Base-by-base conservation (phyloP, 2,113 vertebrate species). In the Nematolebias whitei region DNA sequence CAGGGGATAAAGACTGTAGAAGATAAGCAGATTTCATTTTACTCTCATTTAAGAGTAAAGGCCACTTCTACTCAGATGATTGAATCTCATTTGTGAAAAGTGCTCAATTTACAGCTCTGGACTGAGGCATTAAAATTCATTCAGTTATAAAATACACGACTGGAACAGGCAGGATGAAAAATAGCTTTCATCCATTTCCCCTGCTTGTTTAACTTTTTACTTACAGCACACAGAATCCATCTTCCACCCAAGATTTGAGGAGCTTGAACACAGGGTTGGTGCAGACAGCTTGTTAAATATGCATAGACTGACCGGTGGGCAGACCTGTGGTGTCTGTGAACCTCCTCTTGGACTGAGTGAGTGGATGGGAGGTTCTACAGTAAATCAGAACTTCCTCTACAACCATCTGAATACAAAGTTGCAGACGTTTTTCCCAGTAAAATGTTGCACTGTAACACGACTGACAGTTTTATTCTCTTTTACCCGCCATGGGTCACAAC, bases 231-330 rank as follows among this genome's bases (percentile, higher is more conserved):
- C 23, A 49, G 69, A 82, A 80, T 80, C 76, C 63, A 65, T 72
- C 78, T 76, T 26, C 44, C 49, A 26, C 75, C 26, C 35, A 2
- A 24, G 51, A 67, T 67, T 64, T 66, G 72, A 65, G 61, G 62
- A 71, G 63, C 68, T 56, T 56, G 2, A 45, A 12, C 68, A 61
- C 19, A 13, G 60, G 66, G 72, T 78, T 71, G 62, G 40, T 63
- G 66, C 72, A 80, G 80, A 66, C 80, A 20, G 78, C 78, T 69
- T 75, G 77, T 85, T 74, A 82, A 84, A 88, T 85, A 85, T 79
- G 73, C 49, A 87, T 77, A 20, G 43, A 61, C 41, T 50, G 68
- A 75, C 74, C 54, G 1, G 40, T 44, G 32, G 78, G 74, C 54
- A 74, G 74, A 76, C 76, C 74, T 74, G 68, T 79, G 76, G 78